These are phyloP conservation scores for Pseudochromis fuscus DNA, from an alignment of 2,797 vertebrate genomes.

Conservation along the genomic window DNA sequence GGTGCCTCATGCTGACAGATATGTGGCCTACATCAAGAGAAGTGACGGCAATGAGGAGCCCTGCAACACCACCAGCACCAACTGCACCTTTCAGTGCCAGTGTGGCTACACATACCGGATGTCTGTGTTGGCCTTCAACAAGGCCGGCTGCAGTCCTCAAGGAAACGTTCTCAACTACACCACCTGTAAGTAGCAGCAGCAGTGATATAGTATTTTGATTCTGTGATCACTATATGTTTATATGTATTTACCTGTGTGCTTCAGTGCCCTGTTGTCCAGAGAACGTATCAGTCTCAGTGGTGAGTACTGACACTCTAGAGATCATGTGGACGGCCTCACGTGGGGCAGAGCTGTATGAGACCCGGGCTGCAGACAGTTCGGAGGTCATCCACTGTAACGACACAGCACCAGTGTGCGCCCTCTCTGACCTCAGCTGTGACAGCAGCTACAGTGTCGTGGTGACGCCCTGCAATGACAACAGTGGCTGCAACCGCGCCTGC, in stretches of 20 bases:
- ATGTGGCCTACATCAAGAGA: slow-evolving; percentile 88
- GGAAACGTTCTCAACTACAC: slow-evolving; percentile 89
- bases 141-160: slow-evolving; percentile 88
- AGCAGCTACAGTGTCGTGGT: slow-evolving; percentile 87
- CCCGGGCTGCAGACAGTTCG: slow-evolving; percentile 77
- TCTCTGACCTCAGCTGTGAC: slow-evolving; percentile 90
- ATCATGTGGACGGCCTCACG: slow-evolving; percentile 87
- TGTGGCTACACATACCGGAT: slow-evolving; percentile 94
- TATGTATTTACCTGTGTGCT: slow-evolving; percentile 14
- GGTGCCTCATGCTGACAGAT: slow-evolving; percentile 83
- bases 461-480: slow-evolving; percentile 88
- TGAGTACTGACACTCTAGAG: slow-evolving; percentile 87
- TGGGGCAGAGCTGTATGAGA: slow-evolving; percentile 91
- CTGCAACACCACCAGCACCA: slow-evolving; percentile 88
- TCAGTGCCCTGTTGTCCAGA: slow-evolving; percentile 93
- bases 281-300: slow-evolving; percentile 76
- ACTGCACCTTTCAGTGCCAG: slow-evolving; percentile 86
- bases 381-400: slow-evolving; percentile 86
- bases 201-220: neutral
- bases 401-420: slow-evolving; percentile 87
- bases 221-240: neutral
- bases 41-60: slow-evolving; percentile 85
- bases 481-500: slow-evolving; percentile 88
- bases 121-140: slow-evolving; percentile 90
- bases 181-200: slow-evolving; percentile 84